Base-by-base conservation (phyloP, 1,140 invertebrate genomes). In the Cotesia vestalis region DNA sequence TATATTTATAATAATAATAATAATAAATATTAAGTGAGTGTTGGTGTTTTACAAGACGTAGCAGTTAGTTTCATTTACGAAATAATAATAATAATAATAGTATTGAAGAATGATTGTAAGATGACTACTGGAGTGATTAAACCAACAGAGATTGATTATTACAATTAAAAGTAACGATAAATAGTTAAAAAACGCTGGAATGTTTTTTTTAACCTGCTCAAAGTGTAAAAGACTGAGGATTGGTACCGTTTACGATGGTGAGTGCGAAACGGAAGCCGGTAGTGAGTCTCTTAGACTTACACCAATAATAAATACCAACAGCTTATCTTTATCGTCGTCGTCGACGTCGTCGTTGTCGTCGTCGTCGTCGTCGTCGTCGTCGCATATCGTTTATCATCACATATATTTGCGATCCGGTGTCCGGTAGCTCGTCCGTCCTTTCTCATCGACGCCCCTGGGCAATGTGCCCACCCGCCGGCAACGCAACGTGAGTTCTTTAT, bases 381-480 rank as follows among this genome's bases (percentile, higher is more conserved):
- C 84, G 82, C 84, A 80, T 77, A 77, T 76, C 73, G 63, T 79
- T 70, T 82, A 81, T 77, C 82, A 78, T 46, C 40, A 6, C 40
- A 46, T 46, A 46, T 46, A 46, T 46, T 46, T 46, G 75, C 83
- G 79, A 78, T 78, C 83, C 77, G 83, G 85, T 75, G 78, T 83
- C 79, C 83, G 86, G 84, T 86, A 86, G 85, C 85, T 86, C 84
- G 81, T 82, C 80, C 83, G 73, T 80, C 75, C 78, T 79, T 80
- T 79, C 78, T 78, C 81, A 83, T 81, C 83, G 84, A 86, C 80
- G 84, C 84, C 83, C 85, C 81, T 84, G 84, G 86, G 84, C 85
- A 85, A 87, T 86, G 85, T 86, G 84, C 85, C 86, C 85, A 84
- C 82, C 85, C 85, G 85, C 80, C 84, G 84, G 81, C 78, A 84